Evolutionary conservation across 2,888 invertebrate species (phyloP).

Genomic region (Microctonus hyperodae): DNA sequence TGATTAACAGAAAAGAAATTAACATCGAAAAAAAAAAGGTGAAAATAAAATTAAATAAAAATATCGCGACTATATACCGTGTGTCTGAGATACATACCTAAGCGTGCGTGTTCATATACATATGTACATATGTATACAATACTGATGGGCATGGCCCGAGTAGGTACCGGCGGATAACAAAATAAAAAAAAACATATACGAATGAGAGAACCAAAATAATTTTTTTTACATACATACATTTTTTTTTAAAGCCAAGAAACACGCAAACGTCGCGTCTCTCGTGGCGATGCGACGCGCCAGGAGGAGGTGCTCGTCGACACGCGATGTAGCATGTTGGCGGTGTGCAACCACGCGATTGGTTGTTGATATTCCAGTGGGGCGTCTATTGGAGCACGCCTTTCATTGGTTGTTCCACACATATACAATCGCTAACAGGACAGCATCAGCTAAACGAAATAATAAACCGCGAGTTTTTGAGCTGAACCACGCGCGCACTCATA

Average conservation of each 20-base stretch:
- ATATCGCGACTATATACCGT: too few species aligned
- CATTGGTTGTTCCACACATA: constrained; percentile 49
- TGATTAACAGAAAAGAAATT: constrained; percentile 1
- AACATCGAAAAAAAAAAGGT: neutral
- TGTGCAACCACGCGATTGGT: constrained; percentile 53
- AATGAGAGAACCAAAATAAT: constrained; percentile 6
- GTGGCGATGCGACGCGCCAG: constrained; percentile 46
- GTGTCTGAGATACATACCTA: too few species aligned
- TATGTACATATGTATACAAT: neutral
- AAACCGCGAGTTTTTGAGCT: constrained; percentile 44
- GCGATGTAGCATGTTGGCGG: constrained; percentile 60
- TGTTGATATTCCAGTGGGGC: constrained; percentile 50
- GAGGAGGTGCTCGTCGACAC: constrained; percentile 61
- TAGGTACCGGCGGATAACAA: neutral
- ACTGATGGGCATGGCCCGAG: constrained; percentile 16
- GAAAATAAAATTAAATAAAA: constrained; percentile 3
- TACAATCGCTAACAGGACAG: constrained; percentile 55
- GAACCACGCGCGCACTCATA: constrained; percentile 25
- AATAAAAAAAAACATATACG: constrained; percentile 8
- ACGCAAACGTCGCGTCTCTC: constrained; percentile 39
- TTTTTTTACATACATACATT: neutral
- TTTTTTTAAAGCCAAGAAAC: constrained; percentile 37
- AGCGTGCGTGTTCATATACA: neutral
- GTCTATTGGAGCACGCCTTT: constrained; percentile 57
- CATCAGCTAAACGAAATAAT: constrained; percentile 60